Evolutionary conservation across 2,888 invertebrate species (phyloP).

Genomic region (Eupithecia subfuscata): DNA sequence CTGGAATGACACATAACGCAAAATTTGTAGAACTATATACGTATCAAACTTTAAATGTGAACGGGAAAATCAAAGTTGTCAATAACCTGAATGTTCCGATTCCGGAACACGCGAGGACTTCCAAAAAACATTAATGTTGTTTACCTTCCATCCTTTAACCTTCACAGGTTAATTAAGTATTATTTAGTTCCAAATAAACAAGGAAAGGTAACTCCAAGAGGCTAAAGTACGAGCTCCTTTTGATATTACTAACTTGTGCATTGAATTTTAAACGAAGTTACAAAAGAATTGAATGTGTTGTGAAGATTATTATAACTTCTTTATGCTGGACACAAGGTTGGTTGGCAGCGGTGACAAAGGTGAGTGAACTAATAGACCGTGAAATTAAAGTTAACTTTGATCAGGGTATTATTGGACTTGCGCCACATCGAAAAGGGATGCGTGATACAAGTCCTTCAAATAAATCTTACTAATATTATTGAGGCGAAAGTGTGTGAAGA

Average conservation of each 20-base stretch:
- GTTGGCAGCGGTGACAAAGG: background rate
- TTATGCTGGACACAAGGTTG: background rate
- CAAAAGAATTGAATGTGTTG: background rate
- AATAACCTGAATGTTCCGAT: background rate
- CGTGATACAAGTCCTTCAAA: background rate
- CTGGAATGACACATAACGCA: background rate
- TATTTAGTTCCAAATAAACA: background rate
- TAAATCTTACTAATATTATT: background rate
- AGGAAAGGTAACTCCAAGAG: conserved; percentile 11
- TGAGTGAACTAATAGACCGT: conserved; percentile 1
- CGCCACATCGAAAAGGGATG: background rate
- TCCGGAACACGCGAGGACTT: background rate
- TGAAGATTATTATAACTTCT: background rate
- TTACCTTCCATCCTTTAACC: conserved; percentile 12
- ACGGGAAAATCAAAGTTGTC: background rate
- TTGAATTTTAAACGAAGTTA: conserved; percentile 2
- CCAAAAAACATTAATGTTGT: conserved; percentile 5
- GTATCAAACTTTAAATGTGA: background rate
- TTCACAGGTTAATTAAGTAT: background rate
- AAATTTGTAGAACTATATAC: background rate
- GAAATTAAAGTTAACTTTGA: background rate
- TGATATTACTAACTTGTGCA: conserved; percentile 1
- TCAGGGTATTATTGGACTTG: background rate
- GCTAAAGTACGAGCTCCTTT: conserved; percentile 13
- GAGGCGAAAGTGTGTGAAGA: background rate